Conservation (phyloP, 1,140 invertebrate genomes). For the Panagrolaimus sp. region DNA sequence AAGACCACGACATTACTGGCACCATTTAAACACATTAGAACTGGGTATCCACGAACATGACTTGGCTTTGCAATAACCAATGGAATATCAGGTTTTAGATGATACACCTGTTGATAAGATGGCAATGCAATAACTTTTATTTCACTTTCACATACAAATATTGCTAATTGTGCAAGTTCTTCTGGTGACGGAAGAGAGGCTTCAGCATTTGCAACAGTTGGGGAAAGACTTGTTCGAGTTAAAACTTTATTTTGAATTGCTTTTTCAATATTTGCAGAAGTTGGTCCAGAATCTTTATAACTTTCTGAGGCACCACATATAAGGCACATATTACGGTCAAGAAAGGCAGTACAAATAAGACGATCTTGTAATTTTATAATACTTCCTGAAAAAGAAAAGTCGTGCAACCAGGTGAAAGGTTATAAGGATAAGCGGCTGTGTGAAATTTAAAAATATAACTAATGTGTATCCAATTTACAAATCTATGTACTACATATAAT, state of each 20-base stretch:
- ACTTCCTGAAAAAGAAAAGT: slow-evolving; percentile 38
- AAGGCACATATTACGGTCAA: slow-evolving; percentile 49
- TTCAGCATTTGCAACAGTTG: slow-evolving; percentile 29
- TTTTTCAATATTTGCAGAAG: slow-evolving; percentile 42
- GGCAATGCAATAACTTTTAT: background rate
- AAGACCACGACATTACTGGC: slow-evolving; percentile 48
- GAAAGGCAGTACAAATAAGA: slow-evolving; percentile 39
- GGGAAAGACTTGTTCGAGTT: slow-evolving; percentile 52
- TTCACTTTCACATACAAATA: slow-evolving; percentile 34
- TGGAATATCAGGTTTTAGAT: slow-evolving; percentile 43
- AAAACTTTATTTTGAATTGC: slow-evolving; percentile 33
- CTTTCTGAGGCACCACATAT: slow-evolving; percentile 39
- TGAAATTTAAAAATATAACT: background rate
- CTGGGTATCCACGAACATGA: slow-evolving; percentile 55
- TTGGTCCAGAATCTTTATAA: slow-evolving; percentile 38
- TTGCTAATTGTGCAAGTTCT: slow-evolving; percentile 35
- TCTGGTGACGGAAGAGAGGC: background rate
- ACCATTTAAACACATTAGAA: slow-evolving; percentile 45
- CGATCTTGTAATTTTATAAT: slow-evolving; percentile 45
- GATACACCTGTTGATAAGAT: background rate
- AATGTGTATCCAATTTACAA: slow-evolving; percentile 6
- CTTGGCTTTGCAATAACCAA: slow-evolving; percentile 42
- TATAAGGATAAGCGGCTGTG: background rate
- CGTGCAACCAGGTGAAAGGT: background rate
- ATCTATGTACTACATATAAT: too few species aligned